phyloP scores from a whole-genome alignment of 64 coral and sea anemone species.

The Dendronephthya gigantea region DNA sequence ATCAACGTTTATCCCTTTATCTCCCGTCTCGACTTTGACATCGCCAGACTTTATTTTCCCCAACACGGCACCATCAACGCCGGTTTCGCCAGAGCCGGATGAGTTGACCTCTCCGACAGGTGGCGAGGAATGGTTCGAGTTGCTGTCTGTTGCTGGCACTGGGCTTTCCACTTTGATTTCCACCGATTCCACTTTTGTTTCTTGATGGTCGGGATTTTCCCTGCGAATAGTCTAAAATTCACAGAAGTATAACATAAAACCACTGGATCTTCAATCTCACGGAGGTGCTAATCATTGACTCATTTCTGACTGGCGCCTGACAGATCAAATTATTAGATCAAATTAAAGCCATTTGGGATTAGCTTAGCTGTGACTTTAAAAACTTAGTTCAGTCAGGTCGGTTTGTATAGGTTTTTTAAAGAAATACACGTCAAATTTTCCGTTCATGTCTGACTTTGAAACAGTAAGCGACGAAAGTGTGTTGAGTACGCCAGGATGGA shows the following conservation, averaged over 20 bases:
- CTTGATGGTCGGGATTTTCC: background rate
- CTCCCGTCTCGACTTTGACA: background rate
- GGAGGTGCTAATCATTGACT: too few relatives aligned
- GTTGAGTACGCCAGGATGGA: too few relatives aligned
- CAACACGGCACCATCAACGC: background rate
- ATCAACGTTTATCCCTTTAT: background rate
- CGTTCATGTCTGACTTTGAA: too few relatives aligned
- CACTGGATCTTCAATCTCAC: too few relatives aligned
- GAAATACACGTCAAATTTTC: too few relatives aligned
- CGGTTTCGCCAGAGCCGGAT: background rate
- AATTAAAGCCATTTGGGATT: too few relatives aligned
- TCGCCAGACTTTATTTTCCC: background rate
- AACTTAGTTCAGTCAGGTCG: too few relatives aligned
- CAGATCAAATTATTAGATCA: too few relatives aligned
- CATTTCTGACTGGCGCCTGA: too few relatives aligned
- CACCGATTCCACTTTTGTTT: background rate
- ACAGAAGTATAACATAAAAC: background rate
- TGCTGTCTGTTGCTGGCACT: background rate
- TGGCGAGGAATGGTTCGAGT: background rate
- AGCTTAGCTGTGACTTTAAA: too few relatives aligned
- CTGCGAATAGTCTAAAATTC: background rate
- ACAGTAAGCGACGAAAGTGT: too few relatives aligned
- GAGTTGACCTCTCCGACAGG: background rate
- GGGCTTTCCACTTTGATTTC: background rate
- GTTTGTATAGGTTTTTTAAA: too few relatives aligned